Evolutionary conservation across 2,113 vertebrate species (phyloP), one percentile per base, ranked within the genome.

Genomic region (Acinonyx jubatus): DNA sequence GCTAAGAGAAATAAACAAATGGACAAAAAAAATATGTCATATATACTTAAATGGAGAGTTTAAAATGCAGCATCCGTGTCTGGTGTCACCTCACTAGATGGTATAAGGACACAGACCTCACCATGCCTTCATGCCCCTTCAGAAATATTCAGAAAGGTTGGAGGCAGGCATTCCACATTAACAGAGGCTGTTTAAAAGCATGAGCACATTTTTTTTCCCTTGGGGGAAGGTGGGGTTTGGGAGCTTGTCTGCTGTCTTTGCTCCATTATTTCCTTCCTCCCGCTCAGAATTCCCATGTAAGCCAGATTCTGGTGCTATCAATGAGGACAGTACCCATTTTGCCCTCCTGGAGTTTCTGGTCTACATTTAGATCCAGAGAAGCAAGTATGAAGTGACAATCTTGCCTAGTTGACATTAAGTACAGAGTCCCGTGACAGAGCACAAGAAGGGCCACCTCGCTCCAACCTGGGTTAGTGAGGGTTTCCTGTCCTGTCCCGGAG

Each of bases 61-160:
- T 18, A 3, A n/a, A 33, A 0, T 57, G 25, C 50, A 29, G 11
- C 10, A 5, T 31, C 4, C 0, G 0, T 0, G 27, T 29, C 38
- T 83, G 16, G 5, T 55, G 25, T 21, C 5, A 36, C 16, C 23
- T 73, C 69, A 73, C 8, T 23, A 33, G 18, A 21, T 18, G 16
- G 1, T 23, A 1, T 2, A 31, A 78, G 45, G 1, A 55, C 50
- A 21, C 50, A 68, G 5, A 48, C 18, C 29, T 55, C 6, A 12
- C 13, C 80, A 81, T 41, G 6, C 19, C 23, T n/a, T 65, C 23
- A 18, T 94, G n/a, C 52, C 33, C 3, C n/a, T 38, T 36, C 25
- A 63, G 27, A 81, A 63, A 82, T 78, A 57, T 4, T 78, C 31
- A 33, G 19, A 45, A 63, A 55, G 48, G 2, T 18, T 33, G 21